These are phyloP conservation scores for Matsumurasca onukii DNA, from an alignment of 1,140 invertebrate genomes.

Conservation along the genomic window DNA sequence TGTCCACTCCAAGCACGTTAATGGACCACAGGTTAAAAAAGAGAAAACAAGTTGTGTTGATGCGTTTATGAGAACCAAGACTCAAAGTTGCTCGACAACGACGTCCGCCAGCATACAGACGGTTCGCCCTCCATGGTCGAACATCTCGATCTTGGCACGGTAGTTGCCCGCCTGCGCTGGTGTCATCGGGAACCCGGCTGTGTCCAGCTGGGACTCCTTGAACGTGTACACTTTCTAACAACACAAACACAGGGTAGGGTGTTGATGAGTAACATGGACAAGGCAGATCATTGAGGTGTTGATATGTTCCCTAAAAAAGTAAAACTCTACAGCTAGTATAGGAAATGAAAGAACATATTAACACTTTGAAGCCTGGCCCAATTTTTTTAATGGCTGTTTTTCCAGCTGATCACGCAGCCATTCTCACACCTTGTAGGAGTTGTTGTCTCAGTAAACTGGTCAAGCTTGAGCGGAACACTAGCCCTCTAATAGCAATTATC, in stretches of 20 bases:
- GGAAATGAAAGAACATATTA: too few species aligned
- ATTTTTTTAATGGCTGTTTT: too few species aligned
- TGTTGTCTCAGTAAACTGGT: too few species aligned
- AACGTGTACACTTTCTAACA: slow-evolving; percentile 16
- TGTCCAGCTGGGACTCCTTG: neutral
- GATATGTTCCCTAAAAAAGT: too few species aligned
- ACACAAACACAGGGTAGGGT: neutral
- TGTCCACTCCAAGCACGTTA: neutral
- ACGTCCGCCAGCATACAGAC: neutral
- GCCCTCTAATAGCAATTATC: too few species aligned
- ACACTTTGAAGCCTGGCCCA: too few species aligned
- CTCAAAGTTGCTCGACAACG: neutral
- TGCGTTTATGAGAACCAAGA: neutral
- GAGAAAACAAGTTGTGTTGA: neutral
- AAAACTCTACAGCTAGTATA: too few species aligned
- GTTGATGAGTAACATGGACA: too few species aligned
- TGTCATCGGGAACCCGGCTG: neutral
- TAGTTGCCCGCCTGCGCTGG: slow-evolving; percentile 8
- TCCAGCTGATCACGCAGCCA: too few species aligned
- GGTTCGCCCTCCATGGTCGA: neutral
- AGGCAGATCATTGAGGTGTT: too few species aligned
- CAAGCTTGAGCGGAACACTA: too few species aligned
- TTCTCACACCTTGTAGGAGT: too few species aligned
- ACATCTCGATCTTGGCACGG: neutral
- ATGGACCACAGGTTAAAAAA: neutral